Percentiles rank a stretch among this genome's conserved stretches.
phyloP scores from a whole-genome alignment of 2,797 vertebrate species.

The Silurus aristotelis region DNA sequence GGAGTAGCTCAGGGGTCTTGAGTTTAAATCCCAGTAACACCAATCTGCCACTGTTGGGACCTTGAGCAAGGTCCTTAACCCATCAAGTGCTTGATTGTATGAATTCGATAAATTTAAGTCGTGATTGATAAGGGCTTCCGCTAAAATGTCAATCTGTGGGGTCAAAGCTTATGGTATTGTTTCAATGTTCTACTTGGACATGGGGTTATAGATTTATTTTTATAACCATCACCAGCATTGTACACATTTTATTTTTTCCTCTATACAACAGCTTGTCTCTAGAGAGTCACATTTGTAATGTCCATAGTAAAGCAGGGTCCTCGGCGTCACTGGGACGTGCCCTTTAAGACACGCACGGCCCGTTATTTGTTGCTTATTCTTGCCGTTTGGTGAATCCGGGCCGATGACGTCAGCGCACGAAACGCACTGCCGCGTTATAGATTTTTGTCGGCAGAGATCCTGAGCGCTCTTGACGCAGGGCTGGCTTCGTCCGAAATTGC shows the following conservation, averaged over 20 bases:
- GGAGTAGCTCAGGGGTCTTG: too few relatives aligned
- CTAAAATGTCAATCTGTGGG: too few relatives aligned
- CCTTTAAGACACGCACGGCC: conserved; percentile 74
- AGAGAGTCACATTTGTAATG: conserved; percentile 20
- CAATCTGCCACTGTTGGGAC: too few relatives aligned
- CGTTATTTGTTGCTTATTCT: conserved; percentile 1
- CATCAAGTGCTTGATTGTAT: too few relatives aligned
- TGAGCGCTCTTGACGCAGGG: background rate
- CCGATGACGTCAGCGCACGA: background rate
- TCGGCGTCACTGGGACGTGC: conserved; percentile 58
- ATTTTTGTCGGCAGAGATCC: conserved; percentile 25
- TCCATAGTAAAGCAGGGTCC: conserved; percentile 50
- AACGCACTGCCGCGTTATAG: background rate
- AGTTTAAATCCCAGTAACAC: too few relatives aligned
- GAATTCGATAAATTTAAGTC: too few relatives aligned
- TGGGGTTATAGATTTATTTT: background rate
- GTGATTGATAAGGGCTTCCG: too few relatives aligned
- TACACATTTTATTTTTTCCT: background rate
- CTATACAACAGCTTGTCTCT: background rate
- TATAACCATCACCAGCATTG: background rate
- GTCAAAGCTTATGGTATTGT: background rate
- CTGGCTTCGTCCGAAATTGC: background rate
- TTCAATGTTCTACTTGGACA: background rate
- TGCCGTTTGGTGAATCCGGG: background rate
- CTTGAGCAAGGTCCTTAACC: too few relatives aligned